Evolutionary conservation across 64 coral and sea anemone genomes (phyloP).

Genomic region (Stichodactyla mertensii): DNA sequence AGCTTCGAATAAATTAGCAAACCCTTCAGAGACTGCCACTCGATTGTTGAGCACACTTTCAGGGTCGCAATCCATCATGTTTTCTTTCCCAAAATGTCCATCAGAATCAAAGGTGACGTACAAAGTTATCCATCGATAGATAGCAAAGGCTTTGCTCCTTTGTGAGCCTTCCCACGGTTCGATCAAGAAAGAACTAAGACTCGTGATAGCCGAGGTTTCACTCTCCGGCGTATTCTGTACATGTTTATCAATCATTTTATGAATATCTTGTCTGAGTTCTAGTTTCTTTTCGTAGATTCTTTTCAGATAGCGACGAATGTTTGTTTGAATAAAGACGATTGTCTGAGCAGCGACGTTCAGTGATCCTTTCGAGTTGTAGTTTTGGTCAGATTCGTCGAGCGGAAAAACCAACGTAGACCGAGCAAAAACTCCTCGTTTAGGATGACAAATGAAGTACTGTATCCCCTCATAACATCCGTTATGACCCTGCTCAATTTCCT

Average conservation of each 20-base stretch:
- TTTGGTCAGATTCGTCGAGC: constrained; percentile 15
- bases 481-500: constrained; percentile 45
- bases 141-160: constrained; percentile 58
- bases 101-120: constrained; percentile 62
- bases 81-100: constrained; percentile 58
- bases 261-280: constrained; percentile 23
- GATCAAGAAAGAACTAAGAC: constrained; percentile 46
- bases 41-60: constrained; percentile 47
- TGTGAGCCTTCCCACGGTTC: constrained; percentile 39
- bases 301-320: constrained; percentile 49
- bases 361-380: not conserved
- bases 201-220: constrained; percentile 16
- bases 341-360: constrained; percentile 38
- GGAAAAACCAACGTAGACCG: constrained; percentile 43
- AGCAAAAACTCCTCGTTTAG: constrained; percentile 61
- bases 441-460: constrained; percentile 51
- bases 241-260: constrained; percentile 55
- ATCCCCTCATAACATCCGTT: constrained; percentile 42
- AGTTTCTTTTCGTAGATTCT: constrained; percentile 33
- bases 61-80: constrained; percentile 38
- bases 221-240: constrained; percentile 36
- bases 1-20: constrained; percentile 74
- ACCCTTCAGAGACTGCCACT: constrained; percentile 48
- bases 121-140: constrained; percentile 77
- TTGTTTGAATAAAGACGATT: constrained; percentile 54